Evolutionary conservation across 1,140 invertebrate species (phyloP), one percentile per base, ranked within the genome.

Genomic region (Drosophila kikkawai): DNA sequence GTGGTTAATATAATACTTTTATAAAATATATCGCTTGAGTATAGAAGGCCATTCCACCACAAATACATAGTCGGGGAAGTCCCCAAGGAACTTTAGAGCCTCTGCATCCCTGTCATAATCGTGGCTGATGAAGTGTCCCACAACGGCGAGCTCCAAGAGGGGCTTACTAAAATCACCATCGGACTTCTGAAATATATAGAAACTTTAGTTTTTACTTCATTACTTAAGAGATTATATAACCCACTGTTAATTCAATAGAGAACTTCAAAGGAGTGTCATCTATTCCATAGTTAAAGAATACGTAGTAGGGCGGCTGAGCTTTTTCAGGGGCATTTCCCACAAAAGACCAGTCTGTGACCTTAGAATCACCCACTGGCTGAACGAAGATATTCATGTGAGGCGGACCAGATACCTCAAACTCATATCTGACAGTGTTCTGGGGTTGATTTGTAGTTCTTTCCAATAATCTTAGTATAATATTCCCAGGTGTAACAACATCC

Each of bases 351-450:
- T 92, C 91, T 19, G 91, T 82, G 26, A 97, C 82, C 44, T 92
- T 82, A 7, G 95, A 93, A 65, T 93, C 94, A 42, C 93, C 82
- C 41, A 94, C 92, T 1, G 96, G 95, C 15, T 95, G 95, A 17
- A 97, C 85, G 75, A 96, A 95, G 4, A 96, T 91, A 15, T 95
- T 95, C 91, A 96, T 95, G 76, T 97, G 96, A 70, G 95, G 94
- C 2, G 96, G 95, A 58, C 96, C 96, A 94, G 80, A 64, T 75
- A 91, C 32, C 29, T 75, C 53, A n/a, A 91, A 93, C n/a, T 82
- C 81, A 17, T 67, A 81, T 9, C 80, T 68, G 1, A 70, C 50
- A 1, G 60, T 80, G 0, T 63, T 41, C 7, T 39, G 13, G 13
- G 15, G 48, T 63, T 0, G 71, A 12, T 1, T 56, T 0, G 55